Evolutionary conservation across 1,140 invertebrate genomes (phyloP), one percentile per base, ranked within the genome.

Genomic region (Chironomus striatipennis): DNA sequence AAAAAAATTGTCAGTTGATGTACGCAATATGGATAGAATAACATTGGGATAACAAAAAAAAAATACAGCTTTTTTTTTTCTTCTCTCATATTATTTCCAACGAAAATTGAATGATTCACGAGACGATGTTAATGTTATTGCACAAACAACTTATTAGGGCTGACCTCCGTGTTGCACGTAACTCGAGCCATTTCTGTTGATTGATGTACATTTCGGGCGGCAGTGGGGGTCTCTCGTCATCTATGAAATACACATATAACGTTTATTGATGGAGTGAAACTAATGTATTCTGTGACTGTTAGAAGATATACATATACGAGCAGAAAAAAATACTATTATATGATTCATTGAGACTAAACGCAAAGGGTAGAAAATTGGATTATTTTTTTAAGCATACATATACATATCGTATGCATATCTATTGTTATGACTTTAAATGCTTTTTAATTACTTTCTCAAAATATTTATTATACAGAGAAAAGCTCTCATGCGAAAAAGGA

Each of bases 141-240:
- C 65, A 70, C 20, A 70, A 70, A 70, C 65, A 70, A 70, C 65
- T 70, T 70, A 70, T 70, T 70, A 57, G 47, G 15, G 65, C 65
- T 18, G 65, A 70, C 20, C 20, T 70, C 17, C 65, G 65, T 20
- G 65, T 82, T 7, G 89, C 90, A 10, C 91, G 86, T 18, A 94
- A 81, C 75, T 91, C 89, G 5, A 94, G 84, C 93, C 92, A 94
- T 77, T 93, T 90, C 80, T 93, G 90, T 82, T 94, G 92, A 82
- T 94, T 93, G 0, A 94, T 92, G 78, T 93, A 94, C 93, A 94
- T 94, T 83, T 94, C 92, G 0, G 92, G 90, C 0, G 92, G 93
- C 87, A 94, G 88, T 77, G 85, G 80, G 42, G 87, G 85, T 73
- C 82, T 81, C 74, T 81, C 79, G 1, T 77, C 79, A 67, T 79